These are phyloP conservation scores for Fulmarus glacialis DNA, from an alignment of 2,113 vertebrate genomes.

Conservation along the genomic window DNA sequence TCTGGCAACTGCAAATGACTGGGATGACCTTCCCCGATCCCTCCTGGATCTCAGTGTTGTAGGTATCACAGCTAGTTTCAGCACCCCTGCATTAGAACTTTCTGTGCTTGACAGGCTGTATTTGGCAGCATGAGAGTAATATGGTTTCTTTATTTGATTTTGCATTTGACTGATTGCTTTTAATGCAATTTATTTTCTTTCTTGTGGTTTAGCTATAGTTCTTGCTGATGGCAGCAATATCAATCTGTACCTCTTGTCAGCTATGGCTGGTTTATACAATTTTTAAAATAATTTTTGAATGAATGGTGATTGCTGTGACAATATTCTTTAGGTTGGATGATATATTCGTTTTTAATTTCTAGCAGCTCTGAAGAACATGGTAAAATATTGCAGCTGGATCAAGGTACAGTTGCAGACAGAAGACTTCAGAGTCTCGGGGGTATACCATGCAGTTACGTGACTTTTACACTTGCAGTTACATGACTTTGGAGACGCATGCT, in stretches of 20 bases:
- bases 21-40: not conserved
- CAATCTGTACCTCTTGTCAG: not conserved
- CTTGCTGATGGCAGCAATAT: conserved; percentile 27
- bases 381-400: not conserved
- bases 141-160: conserved; percentile 14
- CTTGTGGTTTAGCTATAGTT: not conserved
- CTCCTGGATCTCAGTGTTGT: not conserved
- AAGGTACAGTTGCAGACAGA: not conserved
- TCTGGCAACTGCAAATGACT: not conserved
- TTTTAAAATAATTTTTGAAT: not conserved
- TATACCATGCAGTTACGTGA: not conserved
- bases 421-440: not conserved
- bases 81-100: not conserved
- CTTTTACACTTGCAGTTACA: not conserved
- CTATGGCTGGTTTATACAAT: not conserved
- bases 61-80: not conserved
- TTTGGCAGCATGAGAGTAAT: not conserved
- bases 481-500: not conserved
- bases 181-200: conserved; percentile 32
- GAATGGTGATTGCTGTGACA: not conserved
- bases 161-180: not conserved
- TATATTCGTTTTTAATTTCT: not conserved
- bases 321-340: not conserved
- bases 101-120: not conserved
- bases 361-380: not conserved